phyloP scores from a whole-genome alignment of 2,113 vertebrate species.

The Hiodon tergisus region DNA sequence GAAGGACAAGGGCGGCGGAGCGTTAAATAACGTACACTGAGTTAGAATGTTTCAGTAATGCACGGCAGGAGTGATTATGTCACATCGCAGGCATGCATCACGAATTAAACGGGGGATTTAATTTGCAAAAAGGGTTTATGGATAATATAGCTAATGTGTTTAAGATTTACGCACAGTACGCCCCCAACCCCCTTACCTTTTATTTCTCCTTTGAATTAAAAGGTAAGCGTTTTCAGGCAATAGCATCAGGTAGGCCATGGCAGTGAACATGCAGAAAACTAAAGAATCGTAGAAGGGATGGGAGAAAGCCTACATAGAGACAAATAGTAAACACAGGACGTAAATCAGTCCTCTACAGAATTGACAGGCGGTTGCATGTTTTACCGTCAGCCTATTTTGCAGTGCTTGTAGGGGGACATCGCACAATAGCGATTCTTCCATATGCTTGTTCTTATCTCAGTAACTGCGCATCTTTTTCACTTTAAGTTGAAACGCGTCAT shows the following conservation, averaged over 20 bases:
- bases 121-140: conserved; percentile 77
- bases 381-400: conserved; percentile 50
- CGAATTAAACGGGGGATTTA: conserved; percentile 70
- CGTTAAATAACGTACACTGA: conserved; percentile 71
- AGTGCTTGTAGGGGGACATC: conserved; percentile 18
- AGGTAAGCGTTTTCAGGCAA: conserved; percentile 20
- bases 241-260: conserved; percentile 28
- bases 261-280: conserved; percentile 27
- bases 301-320: conserved; percentile 29
- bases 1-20: conserved; percentile 66
- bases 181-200: neutral
- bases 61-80: conserved; percentile 26
- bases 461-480: neutral
- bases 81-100: conserved; percentile 61
- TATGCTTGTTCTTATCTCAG: too few species aligned
- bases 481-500: neutral
- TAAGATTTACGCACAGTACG: conserved; percentile 37
- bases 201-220: conserved; percentile 20
- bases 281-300: conserved; percentile 10
- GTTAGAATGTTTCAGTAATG: conserved; percentile 22
- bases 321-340: conserved; percentile 53
- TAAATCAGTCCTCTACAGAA: conserved; percentile 54
- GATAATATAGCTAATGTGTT: conserved; percentile 74
- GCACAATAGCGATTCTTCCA: neutral
- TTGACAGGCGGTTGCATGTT: conserved; percentile 39